Percentiles rank a stretch among this genome's conserved stretches.
Conservation (phyloP, 2,888 invertebrate genomes). For the Lydus trimaculatus region DNA sequence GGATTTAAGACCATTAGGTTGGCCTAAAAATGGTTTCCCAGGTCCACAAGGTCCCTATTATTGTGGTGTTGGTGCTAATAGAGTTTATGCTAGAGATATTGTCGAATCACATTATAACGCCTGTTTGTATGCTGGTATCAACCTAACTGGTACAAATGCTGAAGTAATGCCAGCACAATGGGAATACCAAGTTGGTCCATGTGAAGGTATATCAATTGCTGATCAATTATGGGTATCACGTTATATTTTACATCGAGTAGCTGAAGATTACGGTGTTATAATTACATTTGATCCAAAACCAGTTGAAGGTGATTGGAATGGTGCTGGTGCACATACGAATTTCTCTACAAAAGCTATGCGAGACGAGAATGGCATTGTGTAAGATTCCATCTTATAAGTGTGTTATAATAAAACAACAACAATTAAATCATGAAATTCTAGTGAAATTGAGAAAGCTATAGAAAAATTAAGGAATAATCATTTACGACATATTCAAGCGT, state of each 20-base stretch:
- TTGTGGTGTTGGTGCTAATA: slow-evolving; percentile 96
- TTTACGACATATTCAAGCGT: slow-evolving; percentile 92
- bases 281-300: slow-evolving; percentile 82
- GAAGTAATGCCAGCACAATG: slow-evolving; percentile 99
- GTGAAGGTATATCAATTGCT: slow-evolving; percentile 81
- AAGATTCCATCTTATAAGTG: not conserved
- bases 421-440: slow-evolving; percentile 56
- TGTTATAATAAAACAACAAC: too few species aligned
- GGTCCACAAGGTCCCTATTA: slow-evolving; percentile 98
- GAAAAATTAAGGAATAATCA: slow-evolving; percentile 93
- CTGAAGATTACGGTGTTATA: slow-evolving; percentile 90
- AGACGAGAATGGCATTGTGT: slow-evolving; percentile 85
- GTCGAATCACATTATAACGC: slow-evolving; percentile 96
- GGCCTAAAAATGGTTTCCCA: slow-evolving; percentile 93
- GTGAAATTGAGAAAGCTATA: slow-evolving; percentile 94
- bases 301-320: slow-evolving; percentile 89
- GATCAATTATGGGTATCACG: slow-evolving; percentile 91
- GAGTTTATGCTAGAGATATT: slow-evolving; percentile 94
- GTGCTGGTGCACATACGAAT: slow-evolving; percentile 96
- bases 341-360: slow-evolving; percentile 95
- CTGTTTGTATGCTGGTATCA: slow-evolving; percentile 93
- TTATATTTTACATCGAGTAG: slow-evolving; percentile 86
- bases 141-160: slow-evolving; percentile 93
- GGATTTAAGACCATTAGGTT: slow-evolving; percentile 87
- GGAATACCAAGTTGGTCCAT: slow-evolving; percentile 93